Evolutionary conservation across 2,113 vertebrate species (phyloP), one percentile per base, ranked within the genome.

Genomic region (Cichladusa arquata): DNA sequence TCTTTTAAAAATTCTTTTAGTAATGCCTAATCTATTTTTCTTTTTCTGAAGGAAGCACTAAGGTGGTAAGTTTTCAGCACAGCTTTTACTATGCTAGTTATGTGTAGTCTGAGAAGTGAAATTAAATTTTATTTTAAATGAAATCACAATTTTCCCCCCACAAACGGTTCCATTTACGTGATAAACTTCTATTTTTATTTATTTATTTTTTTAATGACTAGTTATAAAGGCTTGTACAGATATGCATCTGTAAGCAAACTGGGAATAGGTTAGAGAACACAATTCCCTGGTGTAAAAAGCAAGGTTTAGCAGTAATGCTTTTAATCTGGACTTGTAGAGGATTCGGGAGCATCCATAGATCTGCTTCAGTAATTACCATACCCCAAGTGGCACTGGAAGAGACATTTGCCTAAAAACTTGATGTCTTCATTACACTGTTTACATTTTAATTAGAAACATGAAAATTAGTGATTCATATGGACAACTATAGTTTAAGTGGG

Each of bases 351-450:
- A 98, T 99, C 98, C 98, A 98, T 98, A 98, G 99, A 99, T 99
- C 98, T 98, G 98, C 98, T 98, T 98, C 97, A 98, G 98, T 99
- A 99, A 99, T 99, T 99, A 99, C 98, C 99, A 99, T 99, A 99
- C 98, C 98, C 98, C 99, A 98, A 98, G 98, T 99, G 99, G 98
- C 98, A 98, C 97, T 97, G 97, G 95, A 97, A 98, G 98, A 99
- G 98, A 98, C 98, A 98, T 99, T 99, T 99, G 98, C 98, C 98
- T 99, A 99, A 99, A 99, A 99, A 98, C 98, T 99, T 99, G 98
- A 99, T 99, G 98, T 99, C 99, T 99, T 99, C 98, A 99, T 99
- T 99, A 99, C 97, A 98, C 98, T 99, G 98, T 99, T 99, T 99
- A 99, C 99, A 99, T 99, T 99, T 99, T 99, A 99, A 99, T 99